Evolutionary conservation across 2,888 invertebrate genomes (phyloP).

Genomic region (Salpingus planirostris): DNA sequence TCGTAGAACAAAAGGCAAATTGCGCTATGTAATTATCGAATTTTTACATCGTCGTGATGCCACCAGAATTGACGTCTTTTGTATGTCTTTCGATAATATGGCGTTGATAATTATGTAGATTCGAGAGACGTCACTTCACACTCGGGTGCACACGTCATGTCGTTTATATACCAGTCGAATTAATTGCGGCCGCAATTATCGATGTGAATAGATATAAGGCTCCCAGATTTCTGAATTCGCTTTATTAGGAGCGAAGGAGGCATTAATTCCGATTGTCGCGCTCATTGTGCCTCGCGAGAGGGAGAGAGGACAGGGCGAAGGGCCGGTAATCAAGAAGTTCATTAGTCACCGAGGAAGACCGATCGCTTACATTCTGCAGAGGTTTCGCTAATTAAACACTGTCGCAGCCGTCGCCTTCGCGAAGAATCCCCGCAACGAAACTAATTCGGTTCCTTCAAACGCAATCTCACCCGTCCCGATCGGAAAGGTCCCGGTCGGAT

Average conservation of each 20-base stretch:
- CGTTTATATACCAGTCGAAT: too few species aligned
- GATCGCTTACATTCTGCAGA: conserved; percentile 37
- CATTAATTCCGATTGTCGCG: conserved; percentile 40
- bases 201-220: too few species aligned
- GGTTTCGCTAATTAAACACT: conserved; percentile 40
- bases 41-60: conserved; percentile 16
- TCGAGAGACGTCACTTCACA: conserved; percentile 14
- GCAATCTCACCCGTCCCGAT: too few species aligned
- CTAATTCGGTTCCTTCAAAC: conserved; percentile 6
- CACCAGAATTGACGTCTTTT: conserved; percentile 15
- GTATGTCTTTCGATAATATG: conserved; percentile 16
- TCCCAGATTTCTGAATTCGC: too few species aligned
- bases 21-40: conserved; percentile 17
- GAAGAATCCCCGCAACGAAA: too few species aligned
- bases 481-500: too few species aligned
- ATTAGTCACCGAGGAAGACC: conserved; percentile 43
- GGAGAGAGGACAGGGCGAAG: conserved; percentile 18
- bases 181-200: too few species aligned
- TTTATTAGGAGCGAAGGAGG: too few species aligned
- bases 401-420: conserved; percentile 22
- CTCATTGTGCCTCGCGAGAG: conserved; percentile 19
- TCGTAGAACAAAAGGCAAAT: conserved; percentile 18
- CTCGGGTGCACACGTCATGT: conserved; percentile 16
- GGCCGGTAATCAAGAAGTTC: conserved; percentile 40
- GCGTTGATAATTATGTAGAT: conserved; percentile 18